Evolutionary conservation across 2,113 vertebrate species (phyloP), one percentile per base, ranked within the genome.

Genomic region (Petroica traversi): DNA sequence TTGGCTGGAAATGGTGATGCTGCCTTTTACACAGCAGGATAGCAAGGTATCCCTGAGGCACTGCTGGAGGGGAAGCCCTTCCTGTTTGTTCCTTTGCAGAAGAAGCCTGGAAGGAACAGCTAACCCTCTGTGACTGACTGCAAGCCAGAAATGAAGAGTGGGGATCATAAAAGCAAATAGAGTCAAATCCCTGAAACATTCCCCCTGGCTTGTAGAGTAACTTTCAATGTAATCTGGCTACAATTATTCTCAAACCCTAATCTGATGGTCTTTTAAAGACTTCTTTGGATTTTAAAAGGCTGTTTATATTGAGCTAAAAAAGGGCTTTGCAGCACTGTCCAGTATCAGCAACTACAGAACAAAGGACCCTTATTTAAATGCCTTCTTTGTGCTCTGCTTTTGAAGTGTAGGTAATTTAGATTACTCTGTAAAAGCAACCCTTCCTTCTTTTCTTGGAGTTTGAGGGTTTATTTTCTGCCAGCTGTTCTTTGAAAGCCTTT

Each of bases 401-500:
- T 88, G 72, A 92, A 87, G 76, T 46, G 59, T 62, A 10, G 74
- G 34, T 59, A 92, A 95, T 95, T 95, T 92, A 88, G 72, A 83
- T 51, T 66, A 83, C 90, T 90, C 82, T 88, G 46, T 72, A 86
- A 91, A 95, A 94, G 36, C 36, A 93, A 63, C 31, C 64, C 15
- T 91, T 87, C 78, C 90, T 88, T 88, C 55, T 83, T 83, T 93
- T 74, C 85, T 92, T 81, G 51, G 68, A 88, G 55, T 92, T 79
- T 66, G 59, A 90, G 55, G 34, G 59, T 85, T 77, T 93, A 62
- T 96, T 94, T 96, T 96, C 88, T 93, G 48, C 63, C 85, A 96
- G 88, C 85, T 94, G 82, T 83, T 95, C 79, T 94, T 64, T 96
- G 85, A 95, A 94, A 96, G 36, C 59, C 36, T 88, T 95, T 95